Conservation (phyloP, 1,140 invertebrate species). For the Gryllus bimaculatus region DNA sequence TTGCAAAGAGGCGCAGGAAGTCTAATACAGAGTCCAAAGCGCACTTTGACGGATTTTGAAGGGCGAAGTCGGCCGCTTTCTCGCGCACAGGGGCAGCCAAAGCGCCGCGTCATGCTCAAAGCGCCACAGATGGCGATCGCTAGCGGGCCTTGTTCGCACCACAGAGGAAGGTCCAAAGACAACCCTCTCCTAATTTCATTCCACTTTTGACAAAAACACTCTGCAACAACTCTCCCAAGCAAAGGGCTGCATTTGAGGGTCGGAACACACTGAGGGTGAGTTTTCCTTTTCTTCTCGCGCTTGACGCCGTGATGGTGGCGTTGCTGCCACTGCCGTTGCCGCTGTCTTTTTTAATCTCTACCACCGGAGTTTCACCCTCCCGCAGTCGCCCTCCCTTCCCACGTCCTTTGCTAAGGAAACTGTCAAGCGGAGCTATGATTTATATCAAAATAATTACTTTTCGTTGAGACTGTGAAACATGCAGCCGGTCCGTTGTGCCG, state of each 20-base stretch:
- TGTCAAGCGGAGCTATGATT: slow-evolving; percentile 17
- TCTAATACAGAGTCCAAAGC: background rate
- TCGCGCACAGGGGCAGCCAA: background rate
- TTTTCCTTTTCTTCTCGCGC: slow-evolving; percentile 3
- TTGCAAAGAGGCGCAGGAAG: background rate
- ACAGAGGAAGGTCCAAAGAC: background rate
- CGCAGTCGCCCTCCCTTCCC: background rate
- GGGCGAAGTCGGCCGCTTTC: background rate
- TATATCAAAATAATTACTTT: slow-evolving; percentile 22
- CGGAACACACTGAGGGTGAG: background rate
- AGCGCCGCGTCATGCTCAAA: background rate
- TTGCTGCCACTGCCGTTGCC: background rate
- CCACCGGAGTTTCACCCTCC: background rate
- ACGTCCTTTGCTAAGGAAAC: slow-evolving; percentile 2
- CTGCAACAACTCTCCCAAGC: slow-evolving; percentile 2
- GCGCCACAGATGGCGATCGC: background rate
- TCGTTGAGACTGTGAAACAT: slow-evolving; percentile 15
- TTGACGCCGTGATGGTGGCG: slow-evolving; percentile 2
- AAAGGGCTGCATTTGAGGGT: slow-evolving; percentile 3
- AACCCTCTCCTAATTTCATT: slow-evolving; percentile 4
- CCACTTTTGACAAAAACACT: slow-evolving; percentile 4
- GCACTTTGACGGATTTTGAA: background rate
- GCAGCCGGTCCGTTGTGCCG: background rate
- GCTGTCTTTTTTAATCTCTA: slow-evolving; percentile 1
- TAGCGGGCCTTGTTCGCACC: background rate